A percentile compares a stretch with the other conserved stretches of the same genome.
Evolutionary conservation across 2,797 vertebrate genomes (phyloP).

Genomic region (Geotrypetes seraphini): DNA sequence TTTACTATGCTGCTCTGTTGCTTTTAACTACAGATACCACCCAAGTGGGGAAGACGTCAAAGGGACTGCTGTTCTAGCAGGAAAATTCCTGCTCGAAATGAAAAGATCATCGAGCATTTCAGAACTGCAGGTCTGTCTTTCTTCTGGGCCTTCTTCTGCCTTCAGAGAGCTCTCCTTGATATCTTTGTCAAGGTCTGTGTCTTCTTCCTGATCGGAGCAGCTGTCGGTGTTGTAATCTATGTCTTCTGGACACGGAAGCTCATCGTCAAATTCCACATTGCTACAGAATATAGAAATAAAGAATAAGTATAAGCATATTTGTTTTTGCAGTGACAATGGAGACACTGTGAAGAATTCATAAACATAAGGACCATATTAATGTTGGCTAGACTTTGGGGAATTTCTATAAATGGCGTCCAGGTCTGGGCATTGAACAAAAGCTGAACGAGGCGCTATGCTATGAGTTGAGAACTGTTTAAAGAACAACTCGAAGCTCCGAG

Average conservation of each 20-base stretch:
- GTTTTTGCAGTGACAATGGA: too few species aligned
- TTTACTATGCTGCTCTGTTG: conserved; percentile 9
- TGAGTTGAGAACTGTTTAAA: too few species aligned
- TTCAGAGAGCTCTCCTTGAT: conserved; percentile 28
- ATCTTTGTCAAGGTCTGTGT: conserved; percentile 38
- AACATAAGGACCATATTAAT: too few species aligned
- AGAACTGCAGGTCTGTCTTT: conserved; percentile 2
- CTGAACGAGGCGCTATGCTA: too few species aligned
- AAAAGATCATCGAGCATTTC: not conserved
- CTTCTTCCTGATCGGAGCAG: conserved; percentile 32
- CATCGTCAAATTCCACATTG: conserved; percentile 67
- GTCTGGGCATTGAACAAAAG: too few species aligned
- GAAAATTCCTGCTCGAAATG: conserved; percentile 3
- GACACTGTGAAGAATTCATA: too few species aligned
- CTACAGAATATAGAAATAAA: conserved; percentile 15
- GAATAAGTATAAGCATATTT: too few species aligned
- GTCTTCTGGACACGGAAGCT: conserved; percentile 72
- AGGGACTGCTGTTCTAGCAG: not conserved
- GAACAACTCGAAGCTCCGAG: too few species aligned
- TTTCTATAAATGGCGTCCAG: too few species aligned
- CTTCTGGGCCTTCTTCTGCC: conserved; percentile 12
- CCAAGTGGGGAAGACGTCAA: not conserved
- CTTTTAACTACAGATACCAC: not conserved
- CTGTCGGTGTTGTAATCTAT: conserved; percentile 62
- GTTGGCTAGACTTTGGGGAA: too few species aligned